Evolutionary conservation across 2,113 vertebrate species (phyloP).

Genomic region (Dipodomys stephensi): DNA sequence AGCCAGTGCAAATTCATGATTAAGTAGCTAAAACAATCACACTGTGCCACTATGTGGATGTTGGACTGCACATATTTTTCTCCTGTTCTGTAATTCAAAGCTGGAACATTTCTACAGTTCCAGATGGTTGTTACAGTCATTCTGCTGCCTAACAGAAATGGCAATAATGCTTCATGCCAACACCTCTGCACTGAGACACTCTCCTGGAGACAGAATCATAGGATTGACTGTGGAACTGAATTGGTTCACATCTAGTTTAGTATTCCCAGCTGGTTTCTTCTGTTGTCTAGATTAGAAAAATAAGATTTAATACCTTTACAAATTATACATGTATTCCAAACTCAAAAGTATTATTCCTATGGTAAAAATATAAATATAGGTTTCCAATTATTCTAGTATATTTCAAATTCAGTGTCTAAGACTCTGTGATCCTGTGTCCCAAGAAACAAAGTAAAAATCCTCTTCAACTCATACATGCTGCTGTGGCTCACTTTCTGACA

Average conservation of each 20-base stretch:
- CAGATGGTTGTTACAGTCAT: neutral
- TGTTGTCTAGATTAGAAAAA: conserved; percentile 5
- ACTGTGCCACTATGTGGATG: neutral
- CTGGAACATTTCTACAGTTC: conserved; percentile 5
- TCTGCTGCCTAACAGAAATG: neutral
- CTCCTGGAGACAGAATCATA: neutral
- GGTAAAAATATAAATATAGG: neutral
- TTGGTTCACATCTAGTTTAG: neutral
- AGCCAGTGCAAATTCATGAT: neutral
- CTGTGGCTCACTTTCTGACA: neutral
- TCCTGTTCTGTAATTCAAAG: neutral
- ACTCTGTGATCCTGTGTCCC: neutral
- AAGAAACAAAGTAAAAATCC: neutral
- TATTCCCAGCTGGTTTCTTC: conserved; percentile 10
- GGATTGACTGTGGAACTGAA: neutral
- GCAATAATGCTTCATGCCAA: neutral
- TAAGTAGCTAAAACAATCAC: conserved; percentile 9
- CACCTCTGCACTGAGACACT: neutral
- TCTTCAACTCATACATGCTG: neutral
- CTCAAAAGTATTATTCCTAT: neutral
- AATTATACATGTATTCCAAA: conserved; percentile 34
- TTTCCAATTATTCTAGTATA: neutral
- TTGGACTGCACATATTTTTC: neutral
- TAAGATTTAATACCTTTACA: neutral
- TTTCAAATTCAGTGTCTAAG: conserved; percentile 41